Conservation (phyloP, 2,113 vertebrate genomes). For the Casuarius casuarius region DNA sequence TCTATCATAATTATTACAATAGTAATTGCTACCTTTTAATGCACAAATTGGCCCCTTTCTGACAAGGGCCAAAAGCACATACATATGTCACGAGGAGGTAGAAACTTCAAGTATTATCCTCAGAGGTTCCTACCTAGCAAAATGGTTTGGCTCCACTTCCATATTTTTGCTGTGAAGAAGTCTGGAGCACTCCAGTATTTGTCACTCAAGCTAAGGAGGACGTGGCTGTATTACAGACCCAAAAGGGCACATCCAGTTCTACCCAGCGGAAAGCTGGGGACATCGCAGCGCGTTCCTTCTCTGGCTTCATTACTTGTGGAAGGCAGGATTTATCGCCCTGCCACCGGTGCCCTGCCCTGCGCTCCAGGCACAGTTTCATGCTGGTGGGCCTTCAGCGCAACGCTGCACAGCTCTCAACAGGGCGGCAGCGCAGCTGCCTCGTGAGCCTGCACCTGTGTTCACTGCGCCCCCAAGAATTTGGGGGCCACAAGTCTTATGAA, state of each 20-base stretch:
- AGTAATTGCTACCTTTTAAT: background rate
- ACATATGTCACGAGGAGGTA: background rate
- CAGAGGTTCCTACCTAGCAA: background rate
- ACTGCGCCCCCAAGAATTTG: no score
- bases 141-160: background rate
- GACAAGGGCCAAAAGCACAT: background rate
- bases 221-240: background rate
- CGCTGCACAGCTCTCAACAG: background rate
- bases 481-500: background rate
- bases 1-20: background rate
- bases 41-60: background rate
- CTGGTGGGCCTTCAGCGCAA: background rate
- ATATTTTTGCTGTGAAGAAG: background rate
- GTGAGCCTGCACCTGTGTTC: background rate
- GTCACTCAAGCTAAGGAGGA: background rate
- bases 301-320: fast-evolving
- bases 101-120: background rate
- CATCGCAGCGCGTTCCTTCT: background rate
- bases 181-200: background rate
- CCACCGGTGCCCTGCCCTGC: fast-evolving
- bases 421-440: fast-evolving
- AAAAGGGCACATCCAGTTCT: background rate
- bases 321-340: background rate
- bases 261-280: background rate
- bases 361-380: fast-evolving